Conservation (phyloP, 2,888 invertebrate genomes). For the Drosophila eohydei region DNA sequence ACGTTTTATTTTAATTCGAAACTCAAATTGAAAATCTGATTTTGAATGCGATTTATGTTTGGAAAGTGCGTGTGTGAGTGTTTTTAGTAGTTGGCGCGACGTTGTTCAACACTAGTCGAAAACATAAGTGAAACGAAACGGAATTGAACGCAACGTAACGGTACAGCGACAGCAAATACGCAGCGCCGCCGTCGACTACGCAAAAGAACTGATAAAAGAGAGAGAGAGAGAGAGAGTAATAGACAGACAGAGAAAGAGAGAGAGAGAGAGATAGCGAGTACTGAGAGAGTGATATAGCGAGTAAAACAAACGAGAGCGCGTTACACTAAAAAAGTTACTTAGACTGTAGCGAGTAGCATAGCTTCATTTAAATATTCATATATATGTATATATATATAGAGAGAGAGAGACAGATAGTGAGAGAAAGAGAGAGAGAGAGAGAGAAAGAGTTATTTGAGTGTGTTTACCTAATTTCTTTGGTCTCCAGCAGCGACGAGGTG, state of each 20-base stretch:
- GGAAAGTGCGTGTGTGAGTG: constrained; percentile 25
- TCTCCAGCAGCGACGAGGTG: constrained; percentile 82
- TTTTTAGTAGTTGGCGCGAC: constrained; percentile 55
- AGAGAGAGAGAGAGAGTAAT: constrained; percentile 24
- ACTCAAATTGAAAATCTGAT: constrained; percentile 20
- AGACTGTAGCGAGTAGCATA: constrained; percentile 29
- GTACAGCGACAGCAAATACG: constrained; percentile 44
- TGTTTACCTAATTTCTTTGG: constrained; percentile 85
- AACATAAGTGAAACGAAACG: constrained; percentile 41
- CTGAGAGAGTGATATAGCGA: constrained; percentile 19
- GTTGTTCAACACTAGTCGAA: constrained; percentile 61
- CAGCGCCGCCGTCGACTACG: constrained; percentile 60
- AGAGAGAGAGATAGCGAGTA: constrained; percentile 22
- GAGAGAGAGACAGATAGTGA: neutral
- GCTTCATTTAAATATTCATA: constrained; percentile 5
- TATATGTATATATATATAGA: constrained; percentile 22
- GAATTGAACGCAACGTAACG: constrained; percentile 43
- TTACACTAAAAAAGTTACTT: constrained; percentile 44
- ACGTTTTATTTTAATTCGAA: constrained; percentile 30
- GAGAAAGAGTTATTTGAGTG: constrained; percentile 15
- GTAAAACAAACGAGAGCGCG: constrained; percentile 41
- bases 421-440: constrained; percentile 9
- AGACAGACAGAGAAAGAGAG: constrained; percentile 21
- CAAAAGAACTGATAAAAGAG: constrained; percentile 48
- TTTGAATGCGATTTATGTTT: constrained; percentile 29